Evolutionary conservation across 2,888 invertebrate genomes (phyloP).

Genomic region (Hypena proboscidalis): DNA sequence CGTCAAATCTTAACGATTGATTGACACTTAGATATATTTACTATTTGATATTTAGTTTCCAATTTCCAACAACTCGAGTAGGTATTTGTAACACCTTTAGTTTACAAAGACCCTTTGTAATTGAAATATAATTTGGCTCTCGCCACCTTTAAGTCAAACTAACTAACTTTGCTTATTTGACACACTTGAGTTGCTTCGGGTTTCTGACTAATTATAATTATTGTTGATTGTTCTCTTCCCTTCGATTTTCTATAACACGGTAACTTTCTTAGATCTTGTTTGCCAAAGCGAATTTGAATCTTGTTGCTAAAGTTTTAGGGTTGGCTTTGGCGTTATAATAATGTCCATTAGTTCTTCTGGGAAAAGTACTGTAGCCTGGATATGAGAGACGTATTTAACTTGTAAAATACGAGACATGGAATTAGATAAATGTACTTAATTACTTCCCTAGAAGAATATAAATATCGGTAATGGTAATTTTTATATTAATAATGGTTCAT

Average conservation of each 20-base stretch:
- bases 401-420: too few species aligned
- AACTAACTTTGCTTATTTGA: conserved; percentile 14
- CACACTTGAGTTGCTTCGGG: conserved; percentile 10
- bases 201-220: conserved; percentile 11
- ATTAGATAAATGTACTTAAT: too few species aligned
- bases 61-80: conserved; percentile 4
- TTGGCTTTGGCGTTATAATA: not conserved
- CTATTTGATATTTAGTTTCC: too few species aligned
- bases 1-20: too few species aligned
- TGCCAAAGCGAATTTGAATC: too few species aligned
- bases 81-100: conserved; percentile 6
- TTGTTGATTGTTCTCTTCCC: conserved; percentile 9
- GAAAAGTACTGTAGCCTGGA: too few species aligned
- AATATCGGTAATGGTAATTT: too few species aligned
- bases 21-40: too few species aligned
- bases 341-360: too few species aligned
- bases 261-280: not conserved
- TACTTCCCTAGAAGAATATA: too few species aligned
- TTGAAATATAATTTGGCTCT: conserved; percentile 18
- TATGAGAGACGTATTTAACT: too few species aligned
- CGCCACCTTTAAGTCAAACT: conserved; percentile 10
- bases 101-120: conserved; percentile 16
- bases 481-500: too few species aligned
- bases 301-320: not conserved
- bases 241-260: not conserved